Evolutionary conservation across 2,888 invertebrate genomes (phyloP), one percentile per base, ranked within the genome.

Genomic region (Drosophila paracracens): DNA sequence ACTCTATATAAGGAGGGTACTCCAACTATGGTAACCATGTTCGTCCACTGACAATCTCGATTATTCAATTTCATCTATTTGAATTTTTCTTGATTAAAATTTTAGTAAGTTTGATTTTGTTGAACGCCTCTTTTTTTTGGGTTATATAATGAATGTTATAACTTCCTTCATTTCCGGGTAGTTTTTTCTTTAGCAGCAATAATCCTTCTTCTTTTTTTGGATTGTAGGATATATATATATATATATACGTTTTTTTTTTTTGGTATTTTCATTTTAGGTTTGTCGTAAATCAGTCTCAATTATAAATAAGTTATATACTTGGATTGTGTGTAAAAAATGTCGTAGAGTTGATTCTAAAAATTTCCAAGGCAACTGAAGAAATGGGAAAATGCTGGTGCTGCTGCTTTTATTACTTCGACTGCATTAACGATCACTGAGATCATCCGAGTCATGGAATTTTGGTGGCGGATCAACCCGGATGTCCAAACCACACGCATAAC

Each of bases 381-480:
- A 74, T 81, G 74, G 69, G 69, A 78, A 90, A 88, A 86, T 81
- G 83, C 85, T 89, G 86, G 80, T 68, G 33, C 36, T 54, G 25
- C 70, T 63, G 29, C 18, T 51, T 35, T 38, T 64, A 29, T 18
- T 38, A 16, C 18, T 38, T 29, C 13, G 16, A 18, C n/a, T 52
- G 21, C 18, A n/a, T 83, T 88, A 91, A 68, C 91, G 92, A 80
- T 93, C 93, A 79, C 92, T 92, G 27, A 91, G 74, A 79, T 95
- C 95, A 83, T 95, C 95, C 90, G 96, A 96, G 89, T 96, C 96
- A 83, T 97, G 96, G 88, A 96, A 94, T 77, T 96, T 94, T 62
- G 96, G 96, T 62, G 96, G 96, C n/a, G 96, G 97, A 85, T 96
- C 95, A 33, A 95, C 95, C 40, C 96, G 95, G 27, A 96, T 95